Conservation (phyloP, 1,140 invertebrate species). For the Daktulosphaira vitifoliae region DNA sequence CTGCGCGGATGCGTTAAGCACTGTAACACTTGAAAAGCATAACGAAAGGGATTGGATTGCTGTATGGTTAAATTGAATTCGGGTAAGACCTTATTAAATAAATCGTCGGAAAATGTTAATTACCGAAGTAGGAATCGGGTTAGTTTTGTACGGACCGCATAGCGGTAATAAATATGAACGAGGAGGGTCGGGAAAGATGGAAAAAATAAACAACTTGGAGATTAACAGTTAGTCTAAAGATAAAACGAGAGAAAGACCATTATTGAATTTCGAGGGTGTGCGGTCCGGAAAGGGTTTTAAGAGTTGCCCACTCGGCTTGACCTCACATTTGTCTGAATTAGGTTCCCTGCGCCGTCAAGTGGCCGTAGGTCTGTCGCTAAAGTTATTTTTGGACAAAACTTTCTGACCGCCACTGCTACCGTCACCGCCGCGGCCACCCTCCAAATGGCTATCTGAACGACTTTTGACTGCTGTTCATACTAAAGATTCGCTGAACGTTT, state of each 20-base stretch:
- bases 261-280: constrained; percentile 27
- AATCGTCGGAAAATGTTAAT: constrained; percentile 26
- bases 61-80: constrained; percentile 29
- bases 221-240: constrained; percentile 18
- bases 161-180: too few relatives aligned
- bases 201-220: constrained; percentile 21
- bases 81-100: constrained; percentile 12
- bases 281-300: constrained; percentile 31
- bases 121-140: background rate
- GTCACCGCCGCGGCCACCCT: background rate
- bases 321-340: constrained; percentile 33
- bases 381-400: constrained; percentile 32
- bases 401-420: constrained; percentile 1
- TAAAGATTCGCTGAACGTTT: constrained; percentile 23
- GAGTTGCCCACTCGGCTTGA: constrained; percentile 18
- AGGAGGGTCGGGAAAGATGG: background rate
- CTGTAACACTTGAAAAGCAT: too few relatives aligned
- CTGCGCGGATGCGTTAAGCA: too few relatives aligned
- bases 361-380: background rate
- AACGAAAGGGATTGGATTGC: too few relatives aligned
- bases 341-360: background rate
- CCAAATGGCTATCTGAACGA: constrained; percentile 24
- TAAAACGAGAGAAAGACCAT: constrained; percentile 31
- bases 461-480: constrained; percentile 25
- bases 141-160: too few relatives aligned